Conservation (phyloP, 1,140 invertebrate genomes). For the Wiebesia pumilae region DNA sequence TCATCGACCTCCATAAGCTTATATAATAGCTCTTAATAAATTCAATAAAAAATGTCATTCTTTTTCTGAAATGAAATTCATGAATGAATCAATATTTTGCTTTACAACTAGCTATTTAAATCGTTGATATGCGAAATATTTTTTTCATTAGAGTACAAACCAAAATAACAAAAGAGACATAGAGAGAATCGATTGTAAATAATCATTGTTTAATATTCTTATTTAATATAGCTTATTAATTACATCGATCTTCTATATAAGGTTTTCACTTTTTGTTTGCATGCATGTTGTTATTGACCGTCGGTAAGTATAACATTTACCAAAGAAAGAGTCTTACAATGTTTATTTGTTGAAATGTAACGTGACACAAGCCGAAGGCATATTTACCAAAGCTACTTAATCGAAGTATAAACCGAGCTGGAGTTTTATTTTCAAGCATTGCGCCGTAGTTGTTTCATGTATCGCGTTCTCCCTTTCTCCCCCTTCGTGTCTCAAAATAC, state of each 20-base stretch:
- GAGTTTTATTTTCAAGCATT: constrained; percentile 49
- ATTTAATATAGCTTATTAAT: background rate
- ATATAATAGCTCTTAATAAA: background rate
- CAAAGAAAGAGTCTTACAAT: constrained; percentile 39
- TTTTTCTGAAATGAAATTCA: background rate
- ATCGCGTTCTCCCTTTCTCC: background rate
- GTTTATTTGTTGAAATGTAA: constrained; percentile 51
- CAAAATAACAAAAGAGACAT: background rate
- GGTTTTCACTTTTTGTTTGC: constrained; percentile 22
- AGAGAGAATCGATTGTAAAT: background rate
- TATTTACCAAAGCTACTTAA: constrained; percentile 52
- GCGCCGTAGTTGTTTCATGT: constrained; percentile 25
- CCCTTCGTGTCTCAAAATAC: constrained; percentile 29
- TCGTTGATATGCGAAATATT: background rate
- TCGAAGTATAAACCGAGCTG: constrained; percentile 42
- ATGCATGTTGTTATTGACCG: background rate
- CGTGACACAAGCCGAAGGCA: constrained; percentile 27
- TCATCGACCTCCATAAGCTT: background rate
- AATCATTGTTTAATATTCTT: background rate
- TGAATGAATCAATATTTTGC: background rate
- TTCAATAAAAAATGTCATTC: background rate
- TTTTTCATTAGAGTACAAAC: background rate
- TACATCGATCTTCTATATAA: background rate
- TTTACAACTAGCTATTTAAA: background rate
- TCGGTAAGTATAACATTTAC: constrained; percentile 29